phyloP scores from a whole-genome alignment of 2,113 vertebrate species.

The Notothenia coriiceps region DNA sequence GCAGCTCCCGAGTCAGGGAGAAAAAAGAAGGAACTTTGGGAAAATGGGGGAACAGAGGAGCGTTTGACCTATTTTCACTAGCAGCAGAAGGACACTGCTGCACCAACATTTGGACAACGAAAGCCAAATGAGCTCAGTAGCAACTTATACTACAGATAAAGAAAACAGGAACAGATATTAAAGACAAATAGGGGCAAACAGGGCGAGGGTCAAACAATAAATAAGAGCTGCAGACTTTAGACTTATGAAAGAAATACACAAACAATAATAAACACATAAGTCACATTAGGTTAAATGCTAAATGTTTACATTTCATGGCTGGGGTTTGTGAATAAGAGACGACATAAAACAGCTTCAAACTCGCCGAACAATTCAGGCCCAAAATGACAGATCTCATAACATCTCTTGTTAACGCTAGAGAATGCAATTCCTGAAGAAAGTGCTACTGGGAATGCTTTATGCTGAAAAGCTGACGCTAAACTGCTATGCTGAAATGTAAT shows the following conservation, averaged over 20 bases:
- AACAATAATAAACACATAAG: neutral
- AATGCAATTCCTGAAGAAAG: too few species aligned
- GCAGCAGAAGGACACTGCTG: neutral
- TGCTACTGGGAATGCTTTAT: too few species aligned
- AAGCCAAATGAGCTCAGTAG: neutral
- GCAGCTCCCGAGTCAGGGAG: slow-evolving; percentile 21
- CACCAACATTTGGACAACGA: neutral
- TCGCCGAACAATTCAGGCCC: neutral
- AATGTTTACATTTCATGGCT: neutral
- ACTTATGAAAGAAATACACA: neutral
- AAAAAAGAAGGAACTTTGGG: slow-evolving; percentile 26
- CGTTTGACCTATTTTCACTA: slow-evolving; percentile 46
- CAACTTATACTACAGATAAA: neutral
- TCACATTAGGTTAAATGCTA: neutral
- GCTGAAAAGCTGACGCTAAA: too few species aligned
- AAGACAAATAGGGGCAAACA: neutral
- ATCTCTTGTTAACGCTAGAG: too few species aligned
- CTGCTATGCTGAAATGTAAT: too few species aligned
- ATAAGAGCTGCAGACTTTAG: neutral
- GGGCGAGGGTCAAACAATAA: neutral
- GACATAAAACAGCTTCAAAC: neutral
- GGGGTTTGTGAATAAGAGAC: neutral
- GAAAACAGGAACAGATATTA: neutral
- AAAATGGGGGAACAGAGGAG: slow-evolving; percentile 34
- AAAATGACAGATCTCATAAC: neutral